Base-by-base conservation (phyloP, 2,797 vertebrate genomes). In the Spatula versicolor region DNA sequence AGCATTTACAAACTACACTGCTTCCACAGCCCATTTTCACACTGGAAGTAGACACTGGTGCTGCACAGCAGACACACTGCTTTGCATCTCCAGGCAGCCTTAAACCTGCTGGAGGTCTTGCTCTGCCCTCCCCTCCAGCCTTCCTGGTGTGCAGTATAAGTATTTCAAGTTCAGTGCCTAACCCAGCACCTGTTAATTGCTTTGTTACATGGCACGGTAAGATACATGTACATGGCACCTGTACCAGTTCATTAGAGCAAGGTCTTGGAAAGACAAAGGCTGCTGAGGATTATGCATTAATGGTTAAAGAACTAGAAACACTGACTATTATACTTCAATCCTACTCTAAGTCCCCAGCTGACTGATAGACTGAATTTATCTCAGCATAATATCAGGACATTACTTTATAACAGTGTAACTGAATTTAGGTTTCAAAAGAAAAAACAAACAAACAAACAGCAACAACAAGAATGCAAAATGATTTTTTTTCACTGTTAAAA, bases 391-490 rank as follows among this genome's bases (percentile, higher is more conserved):
- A 54, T 82, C 48, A 84, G 26, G 83, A 88, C 66, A 56, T 50
- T 37, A 72, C 52, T 80, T 81, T 62, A 21, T 68, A 74, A 89
- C 31, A 77, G 30, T 6, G 3, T 52, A 93, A 90, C 50, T 58
- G 17, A 33, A 69, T 74, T 94, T 66, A 39, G 2, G 16, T 90
- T 96, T 92, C 33, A 64, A 86, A 93, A 16, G 26, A 74, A 82
- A 30, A 48, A 50, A 50, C 48, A 50, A 50, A 50, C 48, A 50
- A 50, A 50, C 23, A 50, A 50, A 50, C 48, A 48, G 23, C 43
- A 46, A 46, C 46, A 48, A 50, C 23, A 50, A 50, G 7, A 50
- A 50, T 2, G 23, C 48, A 16, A 9, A 11, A 4, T 30, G 13
- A 1, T 25, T 26, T 26, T 28, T 41, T 50, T 69, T 50, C 63